phyloP scores from a whole-genome alignment of 1,140 invertebrate genomes.

The Drosophila sp. region DNA sequence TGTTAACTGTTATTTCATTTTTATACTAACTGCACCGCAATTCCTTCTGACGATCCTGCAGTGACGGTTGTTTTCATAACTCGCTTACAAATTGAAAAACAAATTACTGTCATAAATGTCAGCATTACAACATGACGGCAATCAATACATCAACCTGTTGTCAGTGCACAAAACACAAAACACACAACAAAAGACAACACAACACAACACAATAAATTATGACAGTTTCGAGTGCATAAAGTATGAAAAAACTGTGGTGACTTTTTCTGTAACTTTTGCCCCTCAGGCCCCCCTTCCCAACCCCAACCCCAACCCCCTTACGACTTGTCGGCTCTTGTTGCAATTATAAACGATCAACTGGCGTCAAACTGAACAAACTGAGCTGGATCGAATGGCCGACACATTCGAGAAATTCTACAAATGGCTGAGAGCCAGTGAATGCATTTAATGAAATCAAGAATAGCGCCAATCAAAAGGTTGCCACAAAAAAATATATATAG shows the following conservation, averaged over 20 bases:
- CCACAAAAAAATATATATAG: constrained; percentile 5
- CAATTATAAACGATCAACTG: constrained; percentile 60
- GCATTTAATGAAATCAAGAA: constrained; percentile 77
- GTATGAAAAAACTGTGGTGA: constrained; percentile 28
- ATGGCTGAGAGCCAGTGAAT: constrained; percentile 56
- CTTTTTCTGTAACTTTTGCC: constrained; percentile 15
- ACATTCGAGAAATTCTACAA: constrained; percentile 64
- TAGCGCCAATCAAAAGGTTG: constrained; percentile 49
- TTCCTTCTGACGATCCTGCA: constrained; percentile 4
- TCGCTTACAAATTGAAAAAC: constrained; percentile 78
- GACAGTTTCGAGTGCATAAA: constrained; percentile 73
- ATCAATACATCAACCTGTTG: constrained; percentile 79
- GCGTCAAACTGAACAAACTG: constrained; percentile 42
- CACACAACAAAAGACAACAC: constrained; percentile 14
- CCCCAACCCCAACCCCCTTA: not conserved
- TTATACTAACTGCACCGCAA: not conserved
- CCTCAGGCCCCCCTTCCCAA: no score
- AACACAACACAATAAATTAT: constrained; percentile 65
- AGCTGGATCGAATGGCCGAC: constrained; percentile 45
- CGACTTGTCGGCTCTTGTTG: constrained; percentile 16
- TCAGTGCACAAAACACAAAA: constrained; percentile 55
- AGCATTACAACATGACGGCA: constrained; percentile 80
- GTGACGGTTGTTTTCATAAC: constrained; percentile 37
- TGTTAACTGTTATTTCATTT: constrained; percentile 4
- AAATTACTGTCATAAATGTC: constrained; percentile 82